Conservation (phyloP, 92 coral and sea anemone genomes). For the Palythoa heliodiscus region DNA sequence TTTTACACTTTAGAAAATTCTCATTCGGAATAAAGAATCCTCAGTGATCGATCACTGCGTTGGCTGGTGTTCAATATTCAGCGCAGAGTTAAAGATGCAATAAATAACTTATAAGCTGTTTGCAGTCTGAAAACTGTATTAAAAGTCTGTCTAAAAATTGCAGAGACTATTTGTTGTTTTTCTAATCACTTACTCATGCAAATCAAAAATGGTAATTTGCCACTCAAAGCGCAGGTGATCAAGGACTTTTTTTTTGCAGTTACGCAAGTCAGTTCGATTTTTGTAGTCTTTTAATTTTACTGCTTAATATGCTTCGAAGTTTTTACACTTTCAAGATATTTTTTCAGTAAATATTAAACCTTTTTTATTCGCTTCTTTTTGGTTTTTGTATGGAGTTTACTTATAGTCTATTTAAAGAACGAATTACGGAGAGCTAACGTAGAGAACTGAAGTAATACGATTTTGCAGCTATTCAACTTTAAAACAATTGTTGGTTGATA, state of each 20-base stretch:
- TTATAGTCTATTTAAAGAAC: neutral
- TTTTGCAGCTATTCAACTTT: neutral
- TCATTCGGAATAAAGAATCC: neutral
- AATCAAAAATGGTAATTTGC: constrained; percentile 26
- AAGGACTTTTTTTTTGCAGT: neutral
- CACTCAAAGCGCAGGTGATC: neutral
- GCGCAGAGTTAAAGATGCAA: neutral
- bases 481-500: neutral
- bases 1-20: neutral
- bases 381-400: neutral
- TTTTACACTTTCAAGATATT: neutral
- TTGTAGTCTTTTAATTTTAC: neutral
- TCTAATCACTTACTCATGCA: neutral
- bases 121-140: neutral
- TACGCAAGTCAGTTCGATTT: neutral
- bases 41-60: neutral
- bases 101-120: neutral
- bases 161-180: neutral
- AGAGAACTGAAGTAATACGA: neutral
- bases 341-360: neutral
- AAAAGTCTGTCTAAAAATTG: neutral
- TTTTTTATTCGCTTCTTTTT: neutral
- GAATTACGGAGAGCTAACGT: neutral
- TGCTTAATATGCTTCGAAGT: neutral
- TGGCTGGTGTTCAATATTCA: neutral